A percentile compares a stretch with the other conserved stretches of the same genome.
Evolutionary conservation across 2,888 invertebrate genomes (phyloP).

Genomic region (Callimorpha dominula): DNA sequence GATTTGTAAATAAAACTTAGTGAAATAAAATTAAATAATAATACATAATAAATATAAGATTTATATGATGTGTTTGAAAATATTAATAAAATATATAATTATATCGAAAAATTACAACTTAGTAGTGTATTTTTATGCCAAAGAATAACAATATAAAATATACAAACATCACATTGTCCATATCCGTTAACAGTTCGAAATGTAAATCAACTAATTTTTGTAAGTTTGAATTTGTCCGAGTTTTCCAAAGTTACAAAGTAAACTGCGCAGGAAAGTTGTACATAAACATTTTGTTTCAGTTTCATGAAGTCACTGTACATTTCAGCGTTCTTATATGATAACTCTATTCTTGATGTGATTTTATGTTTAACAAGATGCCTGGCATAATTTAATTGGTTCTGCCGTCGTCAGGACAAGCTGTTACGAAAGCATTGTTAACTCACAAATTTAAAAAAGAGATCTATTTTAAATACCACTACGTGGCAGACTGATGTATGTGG

Average conservation of each 20-base stretch:
- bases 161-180: slow-evolving; percentile 45
- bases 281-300: background rate
- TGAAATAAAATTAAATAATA: slow-evolving; percentile 48
- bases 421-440: background rate
- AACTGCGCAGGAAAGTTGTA: background rate
- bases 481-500: background rate
- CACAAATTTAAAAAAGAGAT: background rate
- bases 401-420: background rate
- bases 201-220: background rate
- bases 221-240: background rate
- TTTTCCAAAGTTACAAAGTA: background rate
- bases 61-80: slow-evolving; percentile 43
- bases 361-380: background rate
- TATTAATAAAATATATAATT: slow-evolving; percentile 49
- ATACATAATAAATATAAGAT: slow-evolving; percentile 50
- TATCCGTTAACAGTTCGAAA: slow-evolving; percentile 16
- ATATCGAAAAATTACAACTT: slow-evolving; percentile 43
- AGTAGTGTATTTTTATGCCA: slow-evolving; percentile 36
- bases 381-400: background rate
- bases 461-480: background rate
- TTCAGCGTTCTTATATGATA: background rate
- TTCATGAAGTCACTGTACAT: background rate
- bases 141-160: slow-evolving; percentile 37
- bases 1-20: slow-evolving; percentile 58
- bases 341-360: background rate